These are phyloP conservation scores for Alaudala cheleensis DNA, from an alignment of 2,113 vertebrate species.

Conservation along the genomic window DNA sequence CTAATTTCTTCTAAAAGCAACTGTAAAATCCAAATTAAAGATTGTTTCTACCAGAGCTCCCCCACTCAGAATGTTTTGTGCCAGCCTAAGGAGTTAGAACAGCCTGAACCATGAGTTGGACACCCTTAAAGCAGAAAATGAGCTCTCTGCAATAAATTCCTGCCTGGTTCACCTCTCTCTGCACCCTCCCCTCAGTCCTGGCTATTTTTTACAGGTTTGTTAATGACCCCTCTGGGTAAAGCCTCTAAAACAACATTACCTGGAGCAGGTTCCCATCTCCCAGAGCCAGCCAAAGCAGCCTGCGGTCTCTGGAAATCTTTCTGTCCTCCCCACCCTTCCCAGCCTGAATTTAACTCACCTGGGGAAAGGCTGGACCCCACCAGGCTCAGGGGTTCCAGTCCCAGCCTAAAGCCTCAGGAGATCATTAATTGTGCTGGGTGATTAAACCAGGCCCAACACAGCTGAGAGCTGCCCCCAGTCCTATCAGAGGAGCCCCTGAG, in stretches of 20 bases:
- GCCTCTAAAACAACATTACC: background rate
- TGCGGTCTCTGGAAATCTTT: background rate
- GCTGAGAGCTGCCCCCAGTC: background rate
- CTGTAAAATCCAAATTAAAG: background rate
- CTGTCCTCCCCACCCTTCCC: background rate
- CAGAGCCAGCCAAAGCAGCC: background rate
- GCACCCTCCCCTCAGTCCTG: background rate
- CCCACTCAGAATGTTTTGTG: fast-evolving
- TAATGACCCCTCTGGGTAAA: background rate
- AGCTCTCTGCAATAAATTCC: background rate
- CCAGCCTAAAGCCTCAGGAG: background rate
- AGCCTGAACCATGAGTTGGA: background rate
- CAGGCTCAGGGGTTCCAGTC: background rate
- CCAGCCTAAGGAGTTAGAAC: background rate
- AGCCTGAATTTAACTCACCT: background rate
- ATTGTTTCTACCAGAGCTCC: background rate
- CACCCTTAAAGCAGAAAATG: background rate
- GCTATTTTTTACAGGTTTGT: background rate
- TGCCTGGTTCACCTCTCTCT: background rate
- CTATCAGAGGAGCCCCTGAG: background rate
- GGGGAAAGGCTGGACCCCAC: background rate
- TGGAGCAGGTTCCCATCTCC: background rate
- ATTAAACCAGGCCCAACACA: background rate
- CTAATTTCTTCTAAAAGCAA: background rate
- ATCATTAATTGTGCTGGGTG: background rate